These are phyloP conservation scores for Syngnathus scovelli DNA, from an alignment of 2,113 vertebrate genomes.

Conservation along the genomic window DNA sequence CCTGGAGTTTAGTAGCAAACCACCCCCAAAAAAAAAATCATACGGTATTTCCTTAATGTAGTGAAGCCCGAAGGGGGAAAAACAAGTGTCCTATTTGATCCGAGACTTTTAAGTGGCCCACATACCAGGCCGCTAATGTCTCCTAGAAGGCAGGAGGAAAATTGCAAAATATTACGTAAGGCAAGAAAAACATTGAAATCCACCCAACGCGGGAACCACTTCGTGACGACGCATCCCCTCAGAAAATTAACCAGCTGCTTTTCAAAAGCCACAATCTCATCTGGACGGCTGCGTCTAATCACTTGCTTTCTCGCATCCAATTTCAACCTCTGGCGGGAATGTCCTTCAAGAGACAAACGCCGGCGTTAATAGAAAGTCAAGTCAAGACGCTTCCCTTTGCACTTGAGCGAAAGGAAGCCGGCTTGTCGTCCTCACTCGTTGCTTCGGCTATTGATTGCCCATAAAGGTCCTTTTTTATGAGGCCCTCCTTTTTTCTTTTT, in stretches of 20 bases:
- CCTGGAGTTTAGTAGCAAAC: neutral
- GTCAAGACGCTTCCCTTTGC: conserved; percentile 22
- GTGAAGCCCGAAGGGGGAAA: too few species aligned
- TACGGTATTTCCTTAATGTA: too few species aligned
- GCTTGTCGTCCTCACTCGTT: conserved; percentile 45
- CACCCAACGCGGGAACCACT: neutral
- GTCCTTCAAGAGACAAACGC: conserved; percentile 45
- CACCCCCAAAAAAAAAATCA: neutral
- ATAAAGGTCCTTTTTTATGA: conserved; percentile 62
- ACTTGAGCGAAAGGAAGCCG: conserved; percentile 35
- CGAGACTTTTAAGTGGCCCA: neutral
- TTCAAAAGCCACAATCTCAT: conserved; percentile 15
- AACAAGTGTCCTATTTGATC: too few species aligned
- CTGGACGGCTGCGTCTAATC: conserved; percentile 20
- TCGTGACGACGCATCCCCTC: neutral
- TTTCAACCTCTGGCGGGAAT: conserved; percentile 29
- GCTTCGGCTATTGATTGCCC: conserved; percentile 64
- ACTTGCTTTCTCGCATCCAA: conserved; percentile 27
- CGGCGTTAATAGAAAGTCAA: conserved; percentile 45
- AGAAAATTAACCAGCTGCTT: conserved; percentile 4
- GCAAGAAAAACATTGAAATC: neutral
- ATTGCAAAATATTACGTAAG: neutral
- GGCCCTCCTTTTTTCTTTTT: conserved; percentile 20
- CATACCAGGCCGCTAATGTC: neutral
- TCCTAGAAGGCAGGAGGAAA: neutral